Percentiles rank a stretch among this genome's conserved stretches.
phyloP scores from a whole-genome alignment of 1,140 invertebrate species.

The Drosophila insularis region DNA sequence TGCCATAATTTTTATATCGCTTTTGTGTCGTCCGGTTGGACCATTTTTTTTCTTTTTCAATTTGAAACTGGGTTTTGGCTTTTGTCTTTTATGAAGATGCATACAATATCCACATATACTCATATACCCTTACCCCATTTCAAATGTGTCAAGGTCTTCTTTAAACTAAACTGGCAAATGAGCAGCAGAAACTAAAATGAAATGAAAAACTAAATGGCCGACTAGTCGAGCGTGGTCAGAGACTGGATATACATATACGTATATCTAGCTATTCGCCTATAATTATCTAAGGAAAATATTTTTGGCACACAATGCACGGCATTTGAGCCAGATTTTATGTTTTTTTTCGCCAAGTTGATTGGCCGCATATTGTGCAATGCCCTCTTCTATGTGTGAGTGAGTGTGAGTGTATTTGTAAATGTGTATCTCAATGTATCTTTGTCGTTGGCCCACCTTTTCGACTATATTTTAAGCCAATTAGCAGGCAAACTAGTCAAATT shows the following conservation, averaged over 20 bases:
- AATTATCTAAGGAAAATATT: constrained; percentile 66
- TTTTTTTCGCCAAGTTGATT: constrained; percentile 54
- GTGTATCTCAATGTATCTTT: constrained; percentile 25
- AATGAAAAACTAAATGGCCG: constrained; percentile 41
- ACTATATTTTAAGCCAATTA: constrained; percentile 68
- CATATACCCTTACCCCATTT: constrained; percentile 32
- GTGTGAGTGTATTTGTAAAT: not conserved
- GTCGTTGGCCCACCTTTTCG: constrained; percentile 33
- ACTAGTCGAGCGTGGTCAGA: constrained; percentile 52
- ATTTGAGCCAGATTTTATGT: constrained; percentile 55
- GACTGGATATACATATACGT: constrained; percentile 21
- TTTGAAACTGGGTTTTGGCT: constrained; percentile 23
- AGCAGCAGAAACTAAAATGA: constrained; percentile 54
- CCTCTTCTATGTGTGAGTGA: not conserved
- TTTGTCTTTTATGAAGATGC: constrained; percentile 41
- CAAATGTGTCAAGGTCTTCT: constrained; percentile 78
- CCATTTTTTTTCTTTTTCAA: constrained; percentile 38
- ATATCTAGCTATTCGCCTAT: constrained; percentile 31
- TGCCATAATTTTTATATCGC: constrained; percentile 42
- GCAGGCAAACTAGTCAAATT: constrained; percentile 45
- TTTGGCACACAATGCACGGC: constrained; percentile 67
- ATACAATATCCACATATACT: constrained; percentile 35
- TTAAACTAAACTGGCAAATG: constrained; percentile 77
- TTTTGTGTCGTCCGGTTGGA: constrained; percentile 38
- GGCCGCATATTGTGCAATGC: constrained; percentile 61